Percentiles rank a stretch among this genome's conserved stretches.
Conservation (phyloP, 2,888 invertebrate species). For the Drosophila monieri region DNA sequence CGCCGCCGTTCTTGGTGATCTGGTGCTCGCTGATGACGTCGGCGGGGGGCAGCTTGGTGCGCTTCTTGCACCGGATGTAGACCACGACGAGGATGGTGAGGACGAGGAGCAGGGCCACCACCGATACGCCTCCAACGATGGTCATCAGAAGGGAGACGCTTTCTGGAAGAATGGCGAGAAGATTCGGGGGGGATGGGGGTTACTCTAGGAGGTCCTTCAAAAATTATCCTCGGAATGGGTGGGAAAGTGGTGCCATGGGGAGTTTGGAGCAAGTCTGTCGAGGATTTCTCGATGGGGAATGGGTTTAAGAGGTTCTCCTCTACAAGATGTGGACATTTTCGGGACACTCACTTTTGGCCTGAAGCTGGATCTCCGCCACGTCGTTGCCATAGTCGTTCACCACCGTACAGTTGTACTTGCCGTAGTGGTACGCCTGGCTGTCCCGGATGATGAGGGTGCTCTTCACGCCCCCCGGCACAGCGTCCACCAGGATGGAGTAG, state of each 20-base stretch:
- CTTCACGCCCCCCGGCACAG: constrained; percentile 91
- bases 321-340: no score
- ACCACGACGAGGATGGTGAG: constrained; percentile 91
- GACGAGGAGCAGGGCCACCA: constrained; percentile 92
- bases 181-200: not conserved
- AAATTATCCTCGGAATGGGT: no score
- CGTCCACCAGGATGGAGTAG: constrained; percentile 90
- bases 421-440: constrained; percentile 94
- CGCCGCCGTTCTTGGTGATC: constrained; percentile 84
- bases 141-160: constrained; percentile 91
- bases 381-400: constrained; percentile 95
- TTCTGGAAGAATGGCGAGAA: constrained; percentile 85
- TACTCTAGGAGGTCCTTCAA: not conserved
- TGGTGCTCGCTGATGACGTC: constrained; percentile 85
- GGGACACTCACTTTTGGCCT: constrained; percentile 91
- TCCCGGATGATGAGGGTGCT: constrained; percentile 95
- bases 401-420: constrained; percentile 96
- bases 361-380: constrained; percentile 91
- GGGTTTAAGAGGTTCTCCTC: no score
- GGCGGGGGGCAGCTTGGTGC: constrained; percentile 82
- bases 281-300: no score
- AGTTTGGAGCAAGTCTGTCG: constrained; percentile 55
- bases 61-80: constrained; percentile 87
- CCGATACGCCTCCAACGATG: constrained; percentile 91
- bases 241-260: no score